Evolutionary conservation across 2,113 vertebrate genomes (phyloP).

Genomic region (Ursus arctos): DNA sequence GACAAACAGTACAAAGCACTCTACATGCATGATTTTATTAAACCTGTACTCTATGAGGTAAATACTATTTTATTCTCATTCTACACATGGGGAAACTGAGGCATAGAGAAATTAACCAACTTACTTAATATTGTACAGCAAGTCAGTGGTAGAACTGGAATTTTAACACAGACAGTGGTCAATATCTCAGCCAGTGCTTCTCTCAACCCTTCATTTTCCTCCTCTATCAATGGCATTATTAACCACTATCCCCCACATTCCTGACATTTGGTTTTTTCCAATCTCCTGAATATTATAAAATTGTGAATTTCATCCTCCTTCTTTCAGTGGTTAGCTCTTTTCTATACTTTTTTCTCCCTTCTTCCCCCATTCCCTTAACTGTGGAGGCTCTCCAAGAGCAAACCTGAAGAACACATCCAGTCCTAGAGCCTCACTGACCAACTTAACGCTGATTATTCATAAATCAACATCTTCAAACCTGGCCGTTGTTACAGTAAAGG

Average conservation of each 20-base stretch:
- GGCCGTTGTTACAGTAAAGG: neutral
- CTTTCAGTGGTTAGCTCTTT: neutral
- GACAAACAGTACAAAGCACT: neutral
- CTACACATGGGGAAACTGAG: neutral
- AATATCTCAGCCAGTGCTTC: neutral
- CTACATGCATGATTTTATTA: neutral
- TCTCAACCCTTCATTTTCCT: neutral
- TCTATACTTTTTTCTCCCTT: neutral
- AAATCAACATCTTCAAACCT: neutral
- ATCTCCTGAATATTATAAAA: neutral
- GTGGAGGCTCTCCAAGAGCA: neutral
- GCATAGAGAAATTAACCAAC: neutral
- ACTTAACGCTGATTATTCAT: neutral
- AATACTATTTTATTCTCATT: neutral
- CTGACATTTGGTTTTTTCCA: neutral
- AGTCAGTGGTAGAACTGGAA: neutral
- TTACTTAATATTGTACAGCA: neutral
- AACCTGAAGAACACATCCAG: neutral
- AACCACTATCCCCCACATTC: neutral
- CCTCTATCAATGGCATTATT: neutral
- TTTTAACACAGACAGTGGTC: neutral
- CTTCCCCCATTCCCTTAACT: neutral
- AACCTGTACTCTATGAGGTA: neutral
- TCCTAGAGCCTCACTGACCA: neutral
- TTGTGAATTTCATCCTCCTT: neutral